phyloP scores from a whole-genome alignment of 2,113 vertebrate genomes.

The Gasterosteus nipponicus region DNA sequence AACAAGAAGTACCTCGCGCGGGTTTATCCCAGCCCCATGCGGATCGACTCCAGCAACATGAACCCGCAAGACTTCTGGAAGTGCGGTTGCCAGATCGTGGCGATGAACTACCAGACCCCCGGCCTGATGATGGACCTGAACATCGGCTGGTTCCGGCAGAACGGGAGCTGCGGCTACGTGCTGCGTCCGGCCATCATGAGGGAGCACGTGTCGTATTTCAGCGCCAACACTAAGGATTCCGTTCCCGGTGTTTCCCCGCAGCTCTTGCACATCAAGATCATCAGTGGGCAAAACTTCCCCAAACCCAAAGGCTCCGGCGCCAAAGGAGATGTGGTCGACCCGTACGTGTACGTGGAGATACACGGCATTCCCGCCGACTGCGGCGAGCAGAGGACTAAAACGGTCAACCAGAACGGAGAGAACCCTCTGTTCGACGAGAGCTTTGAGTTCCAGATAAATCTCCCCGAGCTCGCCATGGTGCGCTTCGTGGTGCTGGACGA shows the following conservation, averaged over 20 bases:
- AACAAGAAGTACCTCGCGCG: conserved; percentile 95
- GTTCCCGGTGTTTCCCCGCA: conserved; percentile 97
- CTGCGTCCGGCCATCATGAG: conserved; percentile 97
- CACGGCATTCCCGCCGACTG: conserved; percentile 98
- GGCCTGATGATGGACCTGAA: conserved; percentile 99
- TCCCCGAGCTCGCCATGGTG: conserved; percentile 96
- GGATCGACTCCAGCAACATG: conserved; percentile 99
- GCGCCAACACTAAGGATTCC: conserved; percentile 96
- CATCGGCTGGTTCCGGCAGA: conserved; percentile 97
- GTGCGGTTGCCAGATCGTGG: conserved; percentile 97
- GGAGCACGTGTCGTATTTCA: conserved; percentile 97
- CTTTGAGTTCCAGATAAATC: conserved; percentile 98
- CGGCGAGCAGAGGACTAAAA: conserved; percentile 96
- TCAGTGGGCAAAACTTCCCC: conserved; percentile 97
- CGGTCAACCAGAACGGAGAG: conserved; percentile 94
- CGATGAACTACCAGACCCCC: conserved; percentile 98
- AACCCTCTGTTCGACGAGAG: conserved; percentile 98
- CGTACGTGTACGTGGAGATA: conserved; percentile 97
- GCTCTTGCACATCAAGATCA: conserved; percentile 97
- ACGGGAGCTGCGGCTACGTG: conserved; percentile 96
- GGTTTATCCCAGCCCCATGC: conserved; percentile 96
- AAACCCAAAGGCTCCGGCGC: conserved; percentile 98
- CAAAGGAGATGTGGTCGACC: conserved; percentile 97
- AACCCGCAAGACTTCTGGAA: conserved; percentile 99
- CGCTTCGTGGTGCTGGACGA: conserved; percentile 97